Evolutionary conservation across 2,888 invertebrate species (phyloP), one percentile per base, ranked within the genome.

Genomic region (Agriotes lineatus): DNA sequence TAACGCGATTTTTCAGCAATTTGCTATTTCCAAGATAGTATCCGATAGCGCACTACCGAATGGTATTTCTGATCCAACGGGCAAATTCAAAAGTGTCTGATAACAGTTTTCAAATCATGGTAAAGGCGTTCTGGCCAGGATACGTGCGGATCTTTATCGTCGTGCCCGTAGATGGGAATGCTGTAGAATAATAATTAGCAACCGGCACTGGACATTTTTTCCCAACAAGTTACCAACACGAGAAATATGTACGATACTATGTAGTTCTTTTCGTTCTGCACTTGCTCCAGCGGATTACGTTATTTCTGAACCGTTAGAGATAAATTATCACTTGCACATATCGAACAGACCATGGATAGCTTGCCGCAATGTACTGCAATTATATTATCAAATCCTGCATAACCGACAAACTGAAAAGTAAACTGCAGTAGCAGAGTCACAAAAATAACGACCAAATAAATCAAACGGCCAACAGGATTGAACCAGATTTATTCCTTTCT

Each of bases 71-170:
- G 30, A 14, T 50, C 25, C 14, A 25, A 20, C 45, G n/a, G 12
- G 5, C 9, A 14, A 42, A 18, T 22, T 2, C 48, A 33, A 14
- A 52, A 52, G 30, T 50, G 50, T 9, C 14, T 14, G 33, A 50
- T 50, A 33, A 14, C 50, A 52, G 52, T 25, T 33, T 52, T 52
- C 10, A 30, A 33, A 52, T 33, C 52, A 33, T 16, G 30, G 10
- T 2, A 30, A 52, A 30, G 18, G 50, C n/a, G 30, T 30, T 33
- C 52, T 52, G 22, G 16, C 14, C 33, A n/a, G 52, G 52, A 52
- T 56, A 56, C 56, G 56, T 56, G 56, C 56, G 37, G 56, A 56
- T 56, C 56, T 56, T 56, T 56, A 56, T 56, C 56, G 56, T 39
- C n/a, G 9, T 39, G 37, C 7, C 39, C 39, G 7, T 20, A 56